Conservation (phyloP, 2,113 vertebrate genomes). For the Petrocephalus zakoni region DNA sequence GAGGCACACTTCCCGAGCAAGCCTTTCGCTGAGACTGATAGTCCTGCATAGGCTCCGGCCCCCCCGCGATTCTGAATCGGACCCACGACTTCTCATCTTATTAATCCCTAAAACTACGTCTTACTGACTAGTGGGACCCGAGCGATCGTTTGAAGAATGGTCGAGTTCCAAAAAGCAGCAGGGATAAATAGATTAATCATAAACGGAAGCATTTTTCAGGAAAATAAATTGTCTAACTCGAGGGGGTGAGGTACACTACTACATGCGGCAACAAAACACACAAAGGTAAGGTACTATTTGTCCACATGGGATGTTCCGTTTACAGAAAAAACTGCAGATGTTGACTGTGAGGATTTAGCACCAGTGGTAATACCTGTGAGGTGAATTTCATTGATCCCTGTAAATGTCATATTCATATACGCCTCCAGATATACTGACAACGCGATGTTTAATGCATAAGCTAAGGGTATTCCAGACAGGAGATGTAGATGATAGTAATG, state of each 20-base stretch:
- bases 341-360: conserved; percentile 50
- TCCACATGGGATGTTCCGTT: conserved; percentile 57
- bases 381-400: conserved; percentile 51
- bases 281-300: conserved; percentile 56
- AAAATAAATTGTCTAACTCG: background rate
- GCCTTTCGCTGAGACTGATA: no score
- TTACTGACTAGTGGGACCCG: no score
- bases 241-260: background rate
- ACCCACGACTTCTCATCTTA: no score
- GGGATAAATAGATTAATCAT: no score
- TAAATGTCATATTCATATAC: conserved; percentile 33
- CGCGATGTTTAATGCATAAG: conserved; percentile 37
- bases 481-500: conserved; percentile 25
- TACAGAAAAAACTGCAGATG: conserved; percentile 40
- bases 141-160: no score
- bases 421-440: conserved; percentile 29
- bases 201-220: background rate
- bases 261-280: background rate
- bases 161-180: no score
- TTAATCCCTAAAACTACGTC: no score
- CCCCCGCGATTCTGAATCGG: no score
- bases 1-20: no score
- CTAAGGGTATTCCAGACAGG: conserved; percentile 28
- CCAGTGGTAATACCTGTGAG: conserved; percentile 50
- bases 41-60: no score